These are phyloP conservation scores for Synchiropus splendidus DNA, from an alignment of 2,113 vertebrate genomes.

Conservation along the genomic window DNA sequence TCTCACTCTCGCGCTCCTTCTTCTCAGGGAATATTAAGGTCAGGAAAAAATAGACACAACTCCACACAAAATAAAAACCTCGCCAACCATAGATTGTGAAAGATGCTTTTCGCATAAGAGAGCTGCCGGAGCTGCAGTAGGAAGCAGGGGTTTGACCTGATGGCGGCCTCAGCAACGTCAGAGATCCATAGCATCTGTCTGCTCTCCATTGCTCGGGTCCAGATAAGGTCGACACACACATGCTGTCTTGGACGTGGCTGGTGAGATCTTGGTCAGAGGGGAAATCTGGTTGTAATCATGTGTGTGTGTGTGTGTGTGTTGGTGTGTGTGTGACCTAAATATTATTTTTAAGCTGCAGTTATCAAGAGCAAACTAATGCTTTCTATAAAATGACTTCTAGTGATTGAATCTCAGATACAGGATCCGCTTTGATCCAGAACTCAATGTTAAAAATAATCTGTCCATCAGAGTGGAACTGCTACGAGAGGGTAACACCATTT, in stretches of 20 bases:
- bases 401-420: constrained; percentile 15
- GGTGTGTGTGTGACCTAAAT: constrained; percentile 37
- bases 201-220: constrained; percentile 1
- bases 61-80: neutral
- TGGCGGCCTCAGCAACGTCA: no score
- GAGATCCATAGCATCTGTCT: neutral
- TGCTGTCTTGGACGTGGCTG: neutral
- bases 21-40: neutral
- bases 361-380: constrained; percentile 24
- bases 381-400: constrained; percentile 44
- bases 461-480: no score
- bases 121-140: no score
- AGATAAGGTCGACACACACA: constrained; percentile 1
- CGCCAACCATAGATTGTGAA: no score
- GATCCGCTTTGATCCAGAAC: neutral
- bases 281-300: constrained; percentile 7
- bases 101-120: no score
- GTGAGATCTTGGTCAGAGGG: constrained; percentile 16
- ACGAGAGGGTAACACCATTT: no score
- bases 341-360: constrained; percentile 43
- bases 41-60: neutral
- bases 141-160: no score
- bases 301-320: constrained; percentile 3
- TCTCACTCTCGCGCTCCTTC: neutral
- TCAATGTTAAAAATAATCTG: no score